phyloP scores from a whole-genome alignment of 2,888 invertebrate species.

The Amphipyra berbera region DNA sequence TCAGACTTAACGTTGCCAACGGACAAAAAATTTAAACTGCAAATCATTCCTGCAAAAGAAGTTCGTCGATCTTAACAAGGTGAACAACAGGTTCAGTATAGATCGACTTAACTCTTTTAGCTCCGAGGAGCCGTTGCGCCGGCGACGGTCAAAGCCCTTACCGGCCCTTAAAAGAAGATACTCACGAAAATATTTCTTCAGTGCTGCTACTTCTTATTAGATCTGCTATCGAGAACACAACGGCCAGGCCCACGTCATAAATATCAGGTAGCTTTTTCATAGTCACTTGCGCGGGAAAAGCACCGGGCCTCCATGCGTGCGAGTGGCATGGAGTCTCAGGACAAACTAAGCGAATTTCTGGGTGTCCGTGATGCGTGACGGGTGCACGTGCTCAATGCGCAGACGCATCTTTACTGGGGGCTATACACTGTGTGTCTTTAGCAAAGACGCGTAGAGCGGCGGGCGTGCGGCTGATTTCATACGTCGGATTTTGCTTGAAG shows the following conservation, averaged over 20 bases:
- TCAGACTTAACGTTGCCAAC: constrained; percentile 23
- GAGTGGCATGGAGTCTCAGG: constrained; percentile 77
- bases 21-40: constrained; percentile 46
- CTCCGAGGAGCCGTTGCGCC: constrained; percentile 64
- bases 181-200: constrained; percentile 81
- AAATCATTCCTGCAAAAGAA: constrained; percentile 69
- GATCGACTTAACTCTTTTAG: constrained; percentile 72
- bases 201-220: constrained; percentile 60
- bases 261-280: constrained; percentile 77
- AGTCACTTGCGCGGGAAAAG: constrained; percentile 81
- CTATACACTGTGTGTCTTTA: constrained; percentile 41
- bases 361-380: constrained; percentile 85
- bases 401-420: constrained; percentile 72
- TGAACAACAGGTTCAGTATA: constrained; percentile 80
- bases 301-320: constrained; percentile 78
- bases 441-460: constrained; percentile 14
- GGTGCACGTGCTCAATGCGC: constrained; percentile 84
- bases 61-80: constrained; percentile 75
- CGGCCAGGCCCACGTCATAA: constrained; percentile 67
- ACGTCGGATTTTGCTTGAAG: constrained; percentile 6
- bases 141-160: constrained; percentile 72
- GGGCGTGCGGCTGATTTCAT: constrained; percentile 1
- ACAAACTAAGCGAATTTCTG: constrained; percentile 86
- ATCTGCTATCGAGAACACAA: constrained; percentile 64
- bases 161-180: constrained; percentile 65